Evolutionary conservation across 1,140 invertebrate genomes (phyloP).

Genomic region (Eurosta solidaginis): DNA sequence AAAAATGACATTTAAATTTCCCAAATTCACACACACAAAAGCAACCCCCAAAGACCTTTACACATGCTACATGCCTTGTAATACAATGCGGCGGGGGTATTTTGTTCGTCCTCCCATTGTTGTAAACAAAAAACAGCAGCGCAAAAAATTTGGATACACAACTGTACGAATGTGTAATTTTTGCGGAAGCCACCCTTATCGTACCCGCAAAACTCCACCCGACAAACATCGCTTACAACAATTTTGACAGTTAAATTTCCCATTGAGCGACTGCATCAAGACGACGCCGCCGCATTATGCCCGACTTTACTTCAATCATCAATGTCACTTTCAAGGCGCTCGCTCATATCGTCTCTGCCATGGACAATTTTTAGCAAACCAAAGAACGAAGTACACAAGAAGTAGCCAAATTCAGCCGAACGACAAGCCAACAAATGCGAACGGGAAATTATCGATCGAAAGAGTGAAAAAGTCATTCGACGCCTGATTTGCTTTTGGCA

Average conservation of each 20-base stretch:
- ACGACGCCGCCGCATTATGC: background rate
- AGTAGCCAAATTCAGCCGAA: slow-evolving; percentile 42
- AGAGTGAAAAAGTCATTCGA: slow-evolving; percentile 32
- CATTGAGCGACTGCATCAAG: background rate
- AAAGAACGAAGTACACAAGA: too few relatives aligned
- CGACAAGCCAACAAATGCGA: slow-evolving; percentile 28
- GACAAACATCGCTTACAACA: background rate
- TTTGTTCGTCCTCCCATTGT: background rate
- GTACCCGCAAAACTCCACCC: background rate
- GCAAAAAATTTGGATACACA: background rate
- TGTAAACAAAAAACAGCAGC: slow-evolving; percentile 20
- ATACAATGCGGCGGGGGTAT: background rate
- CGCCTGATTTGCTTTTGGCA: slow-evolving; percentile 24
- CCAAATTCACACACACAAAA: background rate
- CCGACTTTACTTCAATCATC: background rate
- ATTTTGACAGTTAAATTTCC: slow-evolving; percentile 26
- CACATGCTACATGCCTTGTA: background rate
- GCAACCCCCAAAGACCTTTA: background rate
- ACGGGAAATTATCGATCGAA: slow-evolving; percentile 57
- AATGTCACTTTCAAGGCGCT: slow-evolving; percentile 28
- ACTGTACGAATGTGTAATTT: background rate
- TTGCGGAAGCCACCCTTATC: background rate
- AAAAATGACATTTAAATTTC: slow-evolving; percentile 7
- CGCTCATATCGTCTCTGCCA: slow-evolving; percentile 23
- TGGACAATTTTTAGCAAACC: slow-evolving; percentile 22